These are phyloP conservation scores for Neomonachus schauinslandi DNA, from an alignment of 2,113 vertebrate species.

Conservation along the genomic window DNA sequence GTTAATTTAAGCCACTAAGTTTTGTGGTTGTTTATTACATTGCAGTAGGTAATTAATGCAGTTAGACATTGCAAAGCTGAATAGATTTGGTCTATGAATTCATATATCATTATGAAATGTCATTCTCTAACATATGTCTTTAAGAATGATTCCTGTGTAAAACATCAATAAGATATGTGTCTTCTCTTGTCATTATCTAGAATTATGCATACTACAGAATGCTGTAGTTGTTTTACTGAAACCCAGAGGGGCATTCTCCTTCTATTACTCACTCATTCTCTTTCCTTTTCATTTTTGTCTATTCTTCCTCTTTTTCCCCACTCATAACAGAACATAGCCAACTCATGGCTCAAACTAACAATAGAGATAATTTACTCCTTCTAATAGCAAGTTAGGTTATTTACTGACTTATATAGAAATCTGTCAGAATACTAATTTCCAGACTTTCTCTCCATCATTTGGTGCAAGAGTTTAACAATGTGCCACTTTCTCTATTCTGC, in stretches of 20 bases:
- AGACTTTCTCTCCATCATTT: neutral
- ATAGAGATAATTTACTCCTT: neutral
- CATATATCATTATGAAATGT: neutral
- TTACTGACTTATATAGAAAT: neutral
- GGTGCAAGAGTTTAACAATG: neutral
- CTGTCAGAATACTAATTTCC: neutral
- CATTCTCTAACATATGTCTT: neutral
- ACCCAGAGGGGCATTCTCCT: neutral
- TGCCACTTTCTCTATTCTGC: neutral
- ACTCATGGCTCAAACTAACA: neutral
- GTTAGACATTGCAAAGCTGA: conserved; percentile 9
- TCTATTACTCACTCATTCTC: neutral
- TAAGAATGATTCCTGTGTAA: neutral
- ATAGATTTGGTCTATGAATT: neutral
- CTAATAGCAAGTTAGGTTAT: neutral
- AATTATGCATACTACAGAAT: neutral
- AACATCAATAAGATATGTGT: neutral
- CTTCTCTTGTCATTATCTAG: neutral
- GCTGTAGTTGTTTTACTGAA: neutral
- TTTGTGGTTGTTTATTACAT: neutral
- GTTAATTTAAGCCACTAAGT: neutral
- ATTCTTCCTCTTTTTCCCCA: neutral
- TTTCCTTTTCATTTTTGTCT: neutral
- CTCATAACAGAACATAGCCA: neutral
- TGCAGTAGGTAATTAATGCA: neutral